Base-by-base conservation (phyloP, 2,888 invertebrate genomes). In the Drosophila nr. medialis region DNA sequence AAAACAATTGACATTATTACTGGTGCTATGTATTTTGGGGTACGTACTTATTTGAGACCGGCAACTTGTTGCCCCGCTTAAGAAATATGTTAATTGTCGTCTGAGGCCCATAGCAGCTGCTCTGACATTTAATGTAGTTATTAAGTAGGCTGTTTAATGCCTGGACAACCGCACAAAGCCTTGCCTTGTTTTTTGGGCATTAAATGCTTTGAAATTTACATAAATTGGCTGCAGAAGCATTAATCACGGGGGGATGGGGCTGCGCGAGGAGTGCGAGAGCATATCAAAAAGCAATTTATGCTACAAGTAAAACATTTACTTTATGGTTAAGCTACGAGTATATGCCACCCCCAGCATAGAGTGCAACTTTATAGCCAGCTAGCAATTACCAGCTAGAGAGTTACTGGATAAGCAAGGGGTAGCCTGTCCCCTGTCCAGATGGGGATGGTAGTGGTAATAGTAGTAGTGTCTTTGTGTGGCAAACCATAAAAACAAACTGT, bases 401-500 rank as follows among this genome's bases (percentile, higher is more conserved):
- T 64, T 27, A 34, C 50, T 67, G 11, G 7, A 24, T 13, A 32
- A 54, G 51, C 27, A 61, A 34, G 29, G 11, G 29, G 4, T 42
- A 21, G 42, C 42, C 42, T 13, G 42, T 42, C 21, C 11, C 11
- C 42, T 13, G 21, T 5, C 42, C 21, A 21, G 24, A 24, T 2
- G 30, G 4, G 36, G 38, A 27, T 45, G 55, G 15, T 21, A 29
- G 59, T 42, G 49, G 13, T 24, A 53, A 29, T 76, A 53, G 58
- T 63, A 45, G 66, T 59, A 80, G 78, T 85, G 85, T 80, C 87
- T 82, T 82, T 84, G 78, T 75, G 87, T 75, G 82, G 77, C 83
- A 82, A 73, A 64, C 80, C 70, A 85, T 85, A 85, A 85, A 85
- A 85, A 67, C 80, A 86, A 84, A 82, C 82, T 82, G 87, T 80